Conservation (phyloP, 2,113 vertebrate species). For the Heterochromis multidens region DNA sequence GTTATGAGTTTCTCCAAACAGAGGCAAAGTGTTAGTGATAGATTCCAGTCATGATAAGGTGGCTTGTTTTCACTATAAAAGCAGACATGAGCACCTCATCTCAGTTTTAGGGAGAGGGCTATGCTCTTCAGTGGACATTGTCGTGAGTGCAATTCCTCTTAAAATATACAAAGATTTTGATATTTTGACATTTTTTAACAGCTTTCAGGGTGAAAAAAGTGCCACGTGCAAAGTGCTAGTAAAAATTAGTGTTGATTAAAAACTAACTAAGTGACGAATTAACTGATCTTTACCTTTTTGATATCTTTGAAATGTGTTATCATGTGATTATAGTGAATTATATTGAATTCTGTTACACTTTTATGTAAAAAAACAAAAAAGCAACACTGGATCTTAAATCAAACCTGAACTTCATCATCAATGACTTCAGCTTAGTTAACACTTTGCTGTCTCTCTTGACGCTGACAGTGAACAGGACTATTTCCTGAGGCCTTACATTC, state of each 20-base stretch:
- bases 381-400: neutral
- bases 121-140: neutral
- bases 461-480: slow-evolving; percentile 39
- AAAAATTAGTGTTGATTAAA: rapidly evolving
- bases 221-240: neutral
- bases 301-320: neutral
- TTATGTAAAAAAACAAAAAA: neutral
- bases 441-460: neutral
- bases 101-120: neutral
- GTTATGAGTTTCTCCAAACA: slow-evolving; percentile 45
- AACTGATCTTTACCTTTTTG: neutral
- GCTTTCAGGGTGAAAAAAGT: neutral
- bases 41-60: slow-evolving; percentile 47
- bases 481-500: neutral
- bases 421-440: neutral
- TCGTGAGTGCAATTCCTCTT: neutral
- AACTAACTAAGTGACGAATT: neutral
- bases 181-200: neutral
- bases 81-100: neutral
- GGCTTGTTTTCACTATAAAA: slow-evolving; percentile 33
- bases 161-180: neutral
- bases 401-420: neutral
- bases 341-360: neutral
- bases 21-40: slow-evolving; percentile 39
- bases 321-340: neutral